Evolutionary conservation across 2,888 invertebrate genomes (phyloP).

Genomic region (Tiliacea citrago): DNA sequence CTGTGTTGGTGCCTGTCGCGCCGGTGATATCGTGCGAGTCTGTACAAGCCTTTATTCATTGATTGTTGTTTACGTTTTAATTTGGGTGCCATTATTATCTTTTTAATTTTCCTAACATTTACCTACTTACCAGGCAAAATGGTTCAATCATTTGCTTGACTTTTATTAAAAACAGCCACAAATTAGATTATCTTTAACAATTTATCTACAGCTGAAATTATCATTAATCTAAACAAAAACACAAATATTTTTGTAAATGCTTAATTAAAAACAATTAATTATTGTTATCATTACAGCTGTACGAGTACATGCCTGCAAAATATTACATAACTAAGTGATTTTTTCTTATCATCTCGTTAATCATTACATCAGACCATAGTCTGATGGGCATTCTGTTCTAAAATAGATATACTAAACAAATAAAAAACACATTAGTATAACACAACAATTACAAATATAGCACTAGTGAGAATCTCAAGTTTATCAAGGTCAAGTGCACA

Average conservation of each 20-base stretch:
- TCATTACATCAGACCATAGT: neutral
- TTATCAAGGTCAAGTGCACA: conserved; percentile 45
- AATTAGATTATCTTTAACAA: conserved; percentile 12
- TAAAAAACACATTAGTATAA: conserved; percentile 21
- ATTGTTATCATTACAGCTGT: neutral
- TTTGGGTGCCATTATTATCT: neutral
- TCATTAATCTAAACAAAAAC: conserved; percentile 24
- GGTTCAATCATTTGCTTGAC: neutral
- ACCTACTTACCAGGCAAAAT: neutral
- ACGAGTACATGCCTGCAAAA: neutral
- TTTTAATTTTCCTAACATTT: neutral
- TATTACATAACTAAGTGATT: neutral
- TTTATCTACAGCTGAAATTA: conserved; percentile 17
- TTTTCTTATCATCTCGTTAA: neutral
- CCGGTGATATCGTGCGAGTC: too few species aligned
- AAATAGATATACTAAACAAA: conserved; percentile 28
- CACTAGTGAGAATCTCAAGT: conserved; percentile 25
- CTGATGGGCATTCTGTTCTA: neutral
- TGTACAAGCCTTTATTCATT: too few species aligned
- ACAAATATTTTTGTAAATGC: neutral
- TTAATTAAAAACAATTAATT: neutral
- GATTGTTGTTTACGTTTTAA: neutral
- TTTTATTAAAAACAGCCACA: conserved; percentile 8
- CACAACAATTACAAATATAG: conserved; percentile 39
- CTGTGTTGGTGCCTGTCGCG: too few species aligned